phyloP scores from a whole-genome alignment of 2,888 invertebrate species.

The Neelides folsomi region DNA sequence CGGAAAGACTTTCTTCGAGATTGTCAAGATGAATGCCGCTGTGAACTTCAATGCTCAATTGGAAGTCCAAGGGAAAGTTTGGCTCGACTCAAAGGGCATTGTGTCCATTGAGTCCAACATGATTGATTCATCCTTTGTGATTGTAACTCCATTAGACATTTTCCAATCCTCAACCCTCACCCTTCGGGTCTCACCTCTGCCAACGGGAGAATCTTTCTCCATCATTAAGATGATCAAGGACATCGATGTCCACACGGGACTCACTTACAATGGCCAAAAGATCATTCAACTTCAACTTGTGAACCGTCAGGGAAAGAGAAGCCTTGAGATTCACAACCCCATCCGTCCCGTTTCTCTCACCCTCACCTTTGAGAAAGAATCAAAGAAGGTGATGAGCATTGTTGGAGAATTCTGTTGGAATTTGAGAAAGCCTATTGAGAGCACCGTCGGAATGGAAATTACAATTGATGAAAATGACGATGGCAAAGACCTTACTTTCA shows the following conservation, averaged over 20 bases:
- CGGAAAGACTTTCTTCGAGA: constrained; percentile 1
- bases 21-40: not conserved
- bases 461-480: constrained; percentile 10
- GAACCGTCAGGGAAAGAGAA: constrained; percentile 17
- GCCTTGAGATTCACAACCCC: constrained; percentile 33
- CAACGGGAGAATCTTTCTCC: constrained; percentile 5
- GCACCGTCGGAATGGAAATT: constrained; percentile 29
- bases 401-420: constrained; percentile 34
- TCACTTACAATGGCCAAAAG: constrained; percentile 17
- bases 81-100: not conserved
- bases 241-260: constrained; percentile 14
- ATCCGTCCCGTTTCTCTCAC: constrained; percentile 33
- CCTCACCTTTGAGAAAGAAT: constrained; percentile 21
- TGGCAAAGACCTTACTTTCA: constrained; percentile 3
- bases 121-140: constrained; percentile 12
- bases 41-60: not conserved
- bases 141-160: constrained; percentile 23
- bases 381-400: constrained; percentile 16
- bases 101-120: not conserved
- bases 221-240: constrained; percentile 13
- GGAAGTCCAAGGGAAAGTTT: not conserved
- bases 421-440: constrained; percentile 19
- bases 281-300: constrained; percentile 26
- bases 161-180: constrained; percentile 14
- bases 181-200: constrained; percentile 16